Percentiles rank a stretch among this genome's conserved stretches.
phyloP scores from a whole-genome alignment of 2,888 invertebrate species.

The Eumacrocentrus americanus region DNA sequence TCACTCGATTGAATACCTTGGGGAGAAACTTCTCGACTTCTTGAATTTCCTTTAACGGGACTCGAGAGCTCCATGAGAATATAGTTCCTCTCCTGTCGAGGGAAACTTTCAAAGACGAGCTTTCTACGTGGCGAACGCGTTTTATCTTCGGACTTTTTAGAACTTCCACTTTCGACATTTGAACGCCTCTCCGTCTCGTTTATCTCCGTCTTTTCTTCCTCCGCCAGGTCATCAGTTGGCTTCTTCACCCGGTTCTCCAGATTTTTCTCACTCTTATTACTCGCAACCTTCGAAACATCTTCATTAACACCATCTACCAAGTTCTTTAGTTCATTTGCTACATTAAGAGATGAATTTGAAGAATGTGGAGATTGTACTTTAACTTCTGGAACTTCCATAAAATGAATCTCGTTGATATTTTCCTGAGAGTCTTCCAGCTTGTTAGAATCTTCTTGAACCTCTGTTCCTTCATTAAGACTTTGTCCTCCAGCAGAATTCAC shows the following conservation, averaged over 20 bases:
- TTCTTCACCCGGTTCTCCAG: background rate
- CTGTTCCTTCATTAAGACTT: background rate
- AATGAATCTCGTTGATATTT: conserved; percentile 16
- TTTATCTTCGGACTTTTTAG: conserved; percentile 29
- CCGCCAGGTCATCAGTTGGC: background rate
- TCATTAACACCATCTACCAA: background rate
- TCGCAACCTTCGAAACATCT: background rate
- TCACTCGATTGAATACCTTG: conserved; percentile 14
- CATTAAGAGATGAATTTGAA: too few relatives aligned
- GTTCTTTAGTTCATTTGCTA: background rate
- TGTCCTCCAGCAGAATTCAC: background rate
- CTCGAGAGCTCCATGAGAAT: conserved; percentile 49
- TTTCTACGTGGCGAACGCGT: conserved; percentile 39
- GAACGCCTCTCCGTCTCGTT: background rate
- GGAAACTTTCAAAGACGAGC: conserved; percentile 43
- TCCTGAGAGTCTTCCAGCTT: conserved; percentile 3
- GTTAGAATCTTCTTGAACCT: conserved; percentile 4
- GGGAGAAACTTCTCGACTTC: conserved; percentile 27
- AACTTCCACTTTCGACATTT: conserved; percentile 5
- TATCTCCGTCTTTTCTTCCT: conserved; percentile 12
- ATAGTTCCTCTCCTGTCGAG: conserved; percentile 48
- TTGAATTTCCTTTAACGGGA: conserved; percentile 39
- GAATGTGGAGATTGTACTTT: conserved; percentile 1
- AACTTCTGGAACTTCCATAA: conserved; percentile 5
- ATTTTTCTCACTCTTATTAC: background rate